These are phyloP conservation scores for Bathynomus jamesi DNA, from an alignment of 1,140 invertebrate species.

Conservation along the genomic window DNA sequence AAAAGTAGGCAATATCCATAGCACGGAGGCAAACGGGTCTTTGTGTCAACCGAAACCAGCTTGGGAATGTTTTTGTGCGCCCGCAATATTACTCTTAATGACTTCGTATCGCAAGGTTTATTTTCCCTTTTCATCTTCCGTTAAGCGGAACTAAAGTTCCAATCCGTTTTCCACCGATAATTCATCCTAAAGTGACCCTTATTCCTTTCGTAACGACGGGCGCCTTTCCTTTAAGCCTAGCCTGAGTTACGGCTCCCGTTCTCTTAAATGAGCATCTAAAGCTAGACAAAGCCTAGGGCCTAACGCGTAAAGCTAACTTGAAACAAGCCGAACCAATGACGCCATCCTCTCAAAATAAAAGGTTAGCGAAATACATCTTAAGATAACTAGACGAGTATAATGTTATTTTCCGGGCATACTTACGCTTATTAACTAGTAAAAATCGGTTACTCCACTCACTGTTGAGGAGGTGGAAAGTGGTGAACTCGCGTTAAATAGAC, in stretches of 20 bases:
- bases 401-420: constrained; percentile 29
- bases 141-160: constrained; percentile 25
- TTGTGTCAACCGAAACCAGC: constrained; percentile 34
- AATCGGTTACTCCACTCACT: constrained; percentile 28
- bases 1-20: constrained; percentile 35
- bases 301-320: constrained; percentile 11
- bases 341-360: constrained; percentile 16
- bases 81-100: neutral
- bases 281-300: constrained; percentile 21
- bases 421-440: constrained; percentile 32
- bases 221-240: constrained; percentile 17
- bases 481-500: too few relatives aligned
- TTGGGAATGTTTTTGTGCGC: constrained; percentile 8
- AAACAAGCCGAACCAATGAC: constrained; percentile 16
- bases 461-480: too few relatives aligned
- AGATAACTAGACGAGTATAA: constrained; percentile 29
- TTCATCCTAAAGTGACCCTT: constrained; percentile 34
- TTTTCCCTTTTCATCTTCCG: neutral
- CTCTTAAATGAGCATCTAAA: constrained; percentile 31
- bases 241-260: neutral
- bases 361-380: constrained; percentile 31
- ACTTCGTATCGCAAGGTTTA: neutral
- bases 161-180: constrained; percentile 34
- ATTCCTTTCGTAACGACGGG: constrained; percentile 15
- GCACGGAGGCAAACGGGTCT: constrained; percentile 26